Evolutionary conservation across 2,113 vertebrate genomes (phyloP).

Genomic region (Corythornis vintsioides): DNA sequence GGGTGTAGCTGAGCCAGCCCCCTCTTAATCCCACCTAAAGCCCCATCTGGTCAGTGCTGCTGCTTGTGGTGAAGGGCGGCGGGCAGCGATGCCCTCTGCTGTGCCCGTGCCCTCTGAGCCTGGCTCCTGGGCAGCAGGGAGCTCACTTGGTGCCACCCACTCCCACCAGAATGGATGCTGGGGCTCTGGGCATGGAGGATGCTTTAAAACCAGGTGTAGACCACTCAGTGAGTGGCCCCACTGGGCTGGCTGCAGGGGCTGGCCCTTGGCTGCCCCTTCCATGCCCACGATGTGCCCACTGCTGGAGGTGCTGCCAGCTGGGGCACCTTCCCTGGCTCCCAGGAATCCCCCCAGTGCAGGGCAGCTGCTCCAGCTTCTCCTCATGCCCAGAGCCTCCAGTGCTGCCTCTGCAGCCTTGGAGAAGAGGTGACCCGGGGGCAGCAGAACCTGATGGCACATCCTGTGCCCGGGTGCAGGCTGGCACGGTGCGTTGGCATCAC

Average conservation of each 20-base stretch:
- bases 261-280: background rate
- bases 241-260: background rate
- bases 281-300: accelerated
- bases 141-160: accelerated
- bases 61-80: background rate
- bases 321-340: too few relatives aligned
- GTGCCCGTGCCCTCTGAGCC: background rate
- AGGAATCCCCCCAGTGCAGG: background rate
- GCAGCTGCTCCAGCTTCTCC: background rate
- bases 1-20: background rate
- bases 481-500: background rate
- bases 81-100: background rate
- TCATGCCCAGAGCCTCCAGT: background rate
- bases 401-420: background rate
- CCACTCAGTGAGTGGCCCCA: accelerated
- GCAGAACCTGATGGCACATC: background rate
- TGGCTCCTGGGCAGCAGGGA: background rate
- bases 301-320: background rate
- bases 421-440: background rate
- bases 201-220: background rate
- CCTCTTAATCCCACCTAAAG: background rate
- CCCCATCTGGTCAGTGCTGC: background rate
- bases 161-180: background rate
- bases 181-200: background rate
- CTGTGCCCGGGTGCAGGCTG: background rate